Evolutionary conservation across 2,888 invertebrate genomes (phyloP).

Genomic region (Drosophila mettleri): DNA sequence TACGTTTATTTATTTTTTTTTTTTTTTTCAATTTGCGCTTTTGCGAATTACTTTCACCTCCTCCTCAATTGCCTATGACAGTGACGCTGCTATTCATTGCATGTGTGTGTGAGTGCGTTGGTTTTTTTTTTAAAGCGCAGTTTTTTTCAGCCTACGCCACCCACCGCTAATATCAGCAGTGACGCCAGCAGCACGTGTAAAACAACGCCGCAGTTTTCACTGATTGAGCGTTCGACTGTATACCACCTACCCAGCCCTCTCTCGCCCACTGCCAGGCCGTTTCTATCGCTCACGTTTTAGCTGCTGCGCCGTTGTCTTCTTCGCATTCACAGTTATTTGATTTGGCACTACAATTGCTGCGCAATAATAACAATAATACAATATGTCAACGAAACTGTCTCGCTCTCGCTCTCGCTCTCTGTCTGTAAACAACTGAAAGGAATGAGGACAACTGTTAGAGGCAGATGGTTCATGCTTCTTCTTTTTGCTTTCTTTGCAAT

Average conservation of each 20-base stretch:
- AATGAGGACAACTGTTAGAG: too few relatives aligned
- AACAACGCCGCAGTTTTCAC: conserved; percentile 14
- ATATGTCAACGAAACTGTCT: conserved; percentile 6
- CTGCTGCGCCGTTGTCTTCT: conserved; percentile 6
- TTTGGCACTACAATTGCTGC: conserved; percentile 54
- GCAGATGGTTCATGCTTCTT: background rate
- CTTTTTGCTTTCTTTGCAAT: too few relatives aligned
- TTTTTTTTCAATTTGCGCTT: conserved; percentile 17
- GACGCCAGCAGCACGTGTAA: conserved; percentile 45
- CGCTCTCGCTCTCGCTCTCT: background rate
- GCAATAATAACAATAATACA: conserved; percentile 46
- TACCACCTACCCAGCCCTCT: background rate
- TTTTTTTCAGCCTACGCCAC: conserved; percentile 38
- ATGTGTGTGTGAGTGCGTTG: background rate
- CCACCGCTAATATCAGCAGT: conserved; percentile 21
- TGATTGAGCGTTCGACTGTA: conserved; percentile 27
- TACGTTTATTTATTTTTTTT: too few relatives aligned
- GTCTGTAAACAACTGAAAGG: too few relatives aligned
- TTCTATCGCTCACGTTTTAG: conserved; percentile 21
- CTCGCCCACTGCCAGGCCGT: background rate
- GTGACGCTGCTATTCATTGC: conserved; percentile 30
- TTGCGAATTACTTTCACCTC: conserved; percentile 40
- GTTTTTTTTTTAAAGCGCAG: conserved; percentile 38
- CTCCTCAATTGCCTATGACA: conserved; percentile 26
- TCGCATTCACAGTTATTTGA: conserved; percentile 42